Evolutionary conservation across 2,797 vertebrate species (phyloP).

Genomic region (Oreonectes daqikongensis): DNA sequence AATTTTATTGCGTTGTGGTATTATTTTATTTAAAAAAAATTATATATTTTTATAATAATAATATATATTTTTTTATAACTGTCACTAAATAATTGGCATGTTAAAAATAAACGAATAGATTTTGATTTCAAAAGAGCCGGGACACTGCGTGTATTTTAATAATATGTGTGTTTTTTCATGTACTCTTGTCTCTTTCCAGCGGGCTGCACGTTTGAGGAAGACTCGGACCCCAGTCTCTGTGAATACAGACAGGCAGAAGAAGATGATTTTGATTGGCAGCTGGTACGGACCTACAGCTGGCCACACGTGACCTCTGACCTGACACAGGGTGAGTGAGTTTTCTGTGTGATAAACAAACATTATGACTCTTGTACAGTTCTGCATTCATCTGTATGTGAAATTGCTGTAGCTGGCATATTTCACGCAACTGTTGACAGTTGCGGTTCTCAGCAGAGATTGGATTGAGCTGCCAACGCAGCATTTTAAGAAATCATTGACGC

Average conservation of each 20-base stretch:
- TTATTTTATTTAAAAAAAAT: no score
- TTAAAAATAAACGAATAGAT: no score
- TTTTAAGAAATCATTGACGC: not conserved
- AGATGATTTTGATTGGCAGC: constrained; percentile 94
- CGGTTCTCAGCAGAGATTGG: not conserved
- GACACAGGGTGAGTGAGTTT: constrained; percentile 86
- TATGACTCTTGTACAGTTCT: not conserved
- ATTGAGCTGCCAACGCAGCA: not conserved
- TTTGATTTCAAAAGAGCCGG: no score
- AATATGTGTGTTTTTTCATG: no score
- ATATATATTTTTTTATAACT: no score
- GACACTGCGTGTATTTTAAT: no score
- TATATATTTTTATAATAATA: no score
- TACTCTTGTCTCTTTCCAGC: constrained; percentile 67
- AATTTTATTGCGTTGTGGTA: no score
- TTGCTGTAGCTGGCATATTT: not conserved
- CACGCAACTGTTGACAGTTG: not conserved
- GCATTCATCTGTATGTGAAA: not conserved
- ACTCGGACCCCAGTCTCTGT: constrained; percentile 81
- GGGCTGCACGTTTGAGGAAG: constrained; percentile 91
- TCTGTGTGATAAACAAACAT: not conserved
- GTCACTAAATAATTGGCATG: no score
- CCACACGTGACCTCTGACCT: constrained; percentile 83
- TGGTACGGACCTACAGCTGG: constrained; percentile 81
- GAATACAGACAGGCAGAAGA: constrained; percentile 90